phyloP scores from a whole-genome alignment of 2,888 invertebrate genomes.

The Horisme vitalbata region DNA sequence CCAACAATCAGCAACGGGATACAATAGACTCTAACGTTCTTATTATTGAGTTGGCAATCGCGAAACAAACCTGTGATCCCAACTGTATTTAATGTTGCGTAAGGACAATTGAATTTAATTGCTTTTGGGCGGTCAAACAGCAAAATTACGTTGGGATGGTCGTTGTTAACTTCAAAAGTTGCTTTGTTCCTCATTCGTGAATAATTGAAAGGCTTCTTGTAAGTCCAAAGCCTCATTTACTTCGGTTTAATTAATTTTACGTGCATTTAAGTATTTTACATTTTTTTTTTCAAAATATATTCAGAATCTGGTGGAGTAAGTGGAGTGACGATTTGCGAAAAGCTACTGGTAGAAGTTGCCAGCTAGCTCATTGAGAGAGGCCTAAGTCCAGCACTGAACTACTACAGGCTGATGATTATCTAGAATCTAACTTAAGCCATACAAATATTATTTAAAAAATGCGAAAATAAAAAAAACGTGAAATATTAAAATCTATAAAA shows the following conservation, averaged over 20 bases:
- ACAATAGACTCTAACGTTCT: constrained; percentile 21
- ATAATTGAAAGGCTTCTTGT: constrained; percentile 21
- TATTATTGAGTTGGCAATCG: constrained; percentile 32
- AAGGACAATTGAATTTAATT: constrained; percentile 58
- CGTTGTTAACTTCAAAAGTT: constrained; percentile 34
- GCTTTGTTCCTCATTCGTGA: constrained; percentile 19
- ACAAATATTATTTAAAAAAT: no score
- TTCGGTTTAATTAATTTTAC: background rate
- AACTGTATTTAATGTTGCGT: constrained; percentile 52
- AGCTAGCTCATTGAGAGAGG: no score
- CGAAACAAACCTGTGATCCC: constrained; percentile 34
- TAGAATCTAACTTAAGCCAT: no score
- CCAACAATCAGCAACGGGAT: background rate
- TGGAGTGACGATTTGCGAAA: no score
- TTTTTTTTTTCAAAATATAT: no score
- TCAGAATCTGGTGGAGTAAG: no score
- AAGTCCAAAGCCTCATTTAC: constrained; percentile 7
- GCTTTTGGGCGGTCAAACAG: constrained; percentile 42
- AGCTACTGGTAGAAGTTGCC: no score
- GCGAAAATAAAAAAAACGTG: no score
- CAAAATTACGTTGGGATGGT: constrained; percentile 35
- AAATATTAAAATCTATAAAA: no score
- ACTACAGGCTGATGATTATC: no score
- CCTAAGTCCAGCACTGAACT: no score
- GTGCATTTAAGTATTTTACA: no score